Evolutionary conservation across 2,888 invertebrate genomes (phyloP).

Genomic region (Diarsia rubi): DNA sequence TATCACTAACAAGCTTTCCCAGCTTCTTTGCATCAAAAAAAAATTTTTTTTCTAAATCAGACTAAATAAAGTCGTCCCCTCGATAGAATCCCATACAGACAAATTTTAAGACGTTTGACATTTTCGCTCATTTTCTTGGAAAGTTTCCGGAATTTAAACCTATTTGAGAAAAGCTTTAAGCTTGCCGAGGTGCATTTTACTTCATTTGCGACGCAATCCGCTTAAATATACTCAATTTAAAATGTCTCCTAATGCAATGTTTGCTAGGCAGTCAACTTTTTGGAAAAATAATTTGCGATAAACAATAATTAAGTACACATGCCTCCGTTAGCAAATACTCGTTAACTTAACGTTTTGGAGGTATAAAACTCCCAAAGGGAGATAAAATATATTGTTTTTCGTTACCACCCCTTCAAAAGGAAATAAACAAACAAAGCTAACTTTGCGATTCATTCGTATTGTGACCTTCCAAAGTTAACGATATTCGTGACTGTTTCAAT

Average conservation of each 20-base stretch:
- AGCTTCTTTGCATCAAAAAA: not conserved
- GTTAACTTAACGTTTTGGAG: conserved; percentile 33
- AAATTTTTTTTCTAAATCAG: conserved; percentile 1
- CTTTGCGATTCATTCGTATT: conserved; percentile 39
- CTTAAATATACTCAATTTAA: conserved; percentile 26
- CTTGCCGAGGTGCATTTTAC: conserved; percentile 11
- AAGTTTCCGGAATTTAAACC: conserved; percentile 29
- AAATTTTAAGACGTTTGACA: conserved; percentile 18
- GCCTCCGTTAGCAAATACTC: conserved; percentile 2
- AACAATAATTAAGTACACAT: not conserved
- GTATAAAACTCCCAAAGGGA: conserved; percentile 25
- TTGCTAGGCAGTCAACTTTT: not conserved
- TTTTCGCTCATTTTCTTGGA: conserved; percentile 8
- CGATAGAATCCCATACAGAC: not conserved
- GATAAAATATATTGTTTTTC: conserved; percentile 42
- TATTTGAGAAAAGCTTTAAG: conserved; percentile 24
- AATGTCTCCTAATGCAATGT: not conserved
- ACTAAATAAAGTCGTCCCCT: not conserved
- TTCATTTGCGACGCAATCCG: conserved; percentile 20
- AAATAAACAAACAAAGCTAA: conserved; percentile 49
- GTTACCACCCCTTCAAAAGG: conserved; percentile 27
- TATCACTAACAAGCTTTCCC: not conserved
- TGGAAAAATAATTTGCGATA: not conserved
- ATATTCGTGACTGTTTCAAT: conserved; percentile 55
- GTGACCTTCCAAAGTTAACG: conserved; percentile 43